These are phyloP conservation scores for Nematopogon swammerdamellus DNA, from an alignment of 2,888 invertebrate species.

Conservation along the genomic window DNA sequence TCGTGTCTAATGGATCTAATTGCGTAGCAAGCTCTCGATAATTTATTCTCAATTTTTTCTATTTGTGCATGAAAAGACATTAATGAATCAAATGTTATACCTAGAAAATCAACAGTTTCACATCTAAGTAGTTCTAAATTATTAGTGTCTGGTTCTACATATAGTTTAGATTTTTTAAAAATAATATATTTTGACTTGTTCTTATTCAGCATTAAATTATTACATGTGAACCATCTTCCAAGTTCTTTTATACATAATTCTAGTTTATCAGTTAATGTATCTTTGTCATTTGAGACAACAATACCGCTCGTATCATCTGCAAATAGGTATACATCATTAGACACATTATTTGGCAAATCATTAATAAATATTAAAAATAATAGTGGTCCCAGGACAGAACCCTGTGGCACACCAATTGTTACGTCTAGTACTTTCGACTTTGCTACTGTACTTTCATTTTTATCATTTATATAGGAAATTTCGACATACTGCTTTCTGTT, in stretches of 20 bases:
- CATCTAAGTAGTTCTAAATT: background rate
- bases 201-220: background rate
- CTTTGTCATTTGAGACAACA: background rate
- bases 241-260: background rate
- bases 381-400: background rate
- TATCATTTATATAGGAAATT: background rate
- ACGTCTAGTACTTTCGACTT: background rate
- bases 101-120: no score
- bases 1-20: no score
- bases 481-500: background rate
- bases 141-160: background rate
- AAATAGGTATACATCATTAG: background rate
- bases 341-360: background rate
- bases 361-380: background rate
- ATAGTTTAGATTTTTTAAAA: background rate
- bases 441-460: background rate
- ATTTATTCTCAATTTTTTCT: no score
- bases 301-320: constrained; percentile 2
- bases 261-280: background rate
- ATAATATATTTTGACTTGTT: background rate
- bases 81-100: no score
- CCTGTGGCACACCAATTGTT: background rate
- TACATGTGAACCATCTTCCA: background rate
- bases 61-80: no score
- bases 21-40: no score